phyloP scores from a whole-genome alignment of 2,113 vertebrate genomes.

The Pleuronectes platessa region DNA sequence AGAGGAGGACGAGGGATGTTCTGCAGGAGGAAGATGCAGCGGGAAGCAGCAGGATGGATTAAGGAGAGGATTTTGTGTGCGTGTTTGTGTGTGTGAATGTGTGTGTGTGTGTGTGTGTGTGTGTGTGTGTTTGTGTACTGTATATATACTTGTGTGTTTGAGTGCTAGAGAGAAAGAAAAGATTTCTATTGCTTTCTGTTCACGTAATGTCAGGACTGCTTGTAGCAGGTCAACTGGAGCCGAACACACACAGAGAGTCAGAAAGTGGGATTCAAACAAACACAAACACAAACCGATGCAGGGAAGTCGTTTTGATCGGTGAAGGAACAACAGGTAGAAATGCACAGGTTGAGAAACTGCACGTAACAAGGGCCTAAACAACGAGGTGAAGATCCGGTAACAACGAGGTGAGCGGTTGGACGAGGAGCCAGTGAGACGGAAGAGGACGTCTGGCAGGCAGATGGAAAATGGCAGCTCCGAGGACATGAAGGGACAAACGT shows the following conservation, averaged over 20 bases:
- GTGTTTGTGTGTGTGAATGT: background rate
- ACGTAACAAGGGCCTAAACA: background rate
- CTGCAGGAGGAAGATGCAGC: constrained; percentile 16
- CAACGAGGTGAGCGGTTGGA: background rate
- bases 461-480: background rate
- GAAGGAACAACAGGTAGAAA: background rate
- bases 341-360: background rate
- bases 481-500: background rate
- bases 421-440: background rate
- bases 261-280: background rate
- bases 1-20: constrained; percentile 23
- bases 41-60: constrained; percentile 46
- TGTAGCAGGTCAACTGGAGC: background rate
- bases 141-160: background rate
- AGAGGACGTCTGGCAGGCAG: no score
- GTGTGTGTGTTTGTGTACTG: background rate
- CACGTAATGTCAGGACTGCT: background rate
- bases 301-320: background rate
- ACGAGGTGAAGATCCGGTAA: background rate
- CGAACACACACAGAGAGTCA: background rate
- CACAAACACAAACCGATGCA: background rate
- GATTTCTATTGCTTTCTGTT: background rate
- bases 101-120: background rate
- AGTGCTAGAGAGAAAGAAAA: background rate
- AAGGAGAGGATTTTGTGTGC: constrained; percentile 29